These are phyloP conservation scores for Clostera curtula DNA, from an alignment of 2,888 invertebrate genomes.

Conservation along the genomic window DNA sequence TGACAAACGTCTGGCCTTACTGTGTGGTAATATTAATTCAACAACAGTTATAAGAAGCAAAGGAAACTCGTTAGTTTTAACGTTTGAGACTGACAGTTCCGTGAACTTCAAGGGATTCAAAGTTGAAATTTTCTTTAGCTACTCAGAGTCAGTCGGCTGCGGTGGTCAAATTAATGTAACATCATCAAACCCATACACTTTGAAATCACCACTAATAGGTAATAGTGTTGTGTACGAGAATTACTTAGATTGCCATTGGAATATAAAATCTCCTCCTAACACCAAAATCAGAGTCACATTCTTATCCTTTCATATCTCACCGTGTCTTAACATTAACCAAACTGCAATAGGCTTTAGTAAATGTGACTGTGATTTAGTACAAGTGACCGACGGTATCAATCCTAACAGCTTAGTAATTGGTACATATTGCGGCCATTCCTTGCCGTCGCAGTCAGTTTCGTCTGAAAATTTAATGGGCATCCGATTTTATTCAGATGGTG, in stretches of 20 bases:
- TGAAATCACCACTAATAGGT: constrained; percentile 52
- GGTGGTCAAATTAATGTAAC: constrained; percentile 79
- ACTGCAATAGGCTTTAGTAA: constrained; percentile 46
- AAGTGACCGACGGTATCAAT: constrained; percentile 83
- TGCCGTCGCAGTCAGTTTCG: constrained; percentile 74
- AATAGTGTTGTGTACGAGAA: constrained; percentile 72
- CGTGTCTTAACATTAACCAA: constrained; percentile 52
- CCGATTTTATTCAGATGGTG: constrained; percentile 78
- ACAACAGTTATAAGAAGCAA: constrained; percentile 75
- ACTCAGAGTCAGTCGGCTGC: constrained; percentile 76
- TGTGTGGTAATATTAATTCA: constrained; percentile 80
- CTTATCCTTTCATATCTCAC: constrained; percentile 67
- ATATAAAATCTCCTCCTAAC: constrained; percentile 74
- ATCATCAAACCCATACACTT: constrained; percentile 34
- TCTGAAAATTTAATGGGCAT: constrained; percentile 78
- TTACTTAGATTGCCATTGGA: constrained; percentile 85
- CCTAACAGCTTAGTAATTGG: constrained; percentile 79
- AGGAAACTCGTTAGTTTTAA: constrained; percentile 75
- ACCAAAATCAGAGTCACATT: constrained; percentile 78
- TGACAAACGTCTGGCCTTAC: constrained; percentile 63
- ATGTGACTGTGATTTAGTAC: constrained; percentile 84
- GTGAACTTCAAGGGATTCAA: constrained; percentile 70
- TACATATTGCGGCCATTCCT: constrained; percentile 78
- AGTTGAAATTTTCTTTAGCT: constrained; percentile 76
- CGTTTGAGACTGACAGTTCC: constrained; percentile 56